Evolutionary conservation across 2,797 vertebrate genomes (phyloP), one percentile per base, ranked within the genome.

Genomic region (Falco naumanni): DNA sequence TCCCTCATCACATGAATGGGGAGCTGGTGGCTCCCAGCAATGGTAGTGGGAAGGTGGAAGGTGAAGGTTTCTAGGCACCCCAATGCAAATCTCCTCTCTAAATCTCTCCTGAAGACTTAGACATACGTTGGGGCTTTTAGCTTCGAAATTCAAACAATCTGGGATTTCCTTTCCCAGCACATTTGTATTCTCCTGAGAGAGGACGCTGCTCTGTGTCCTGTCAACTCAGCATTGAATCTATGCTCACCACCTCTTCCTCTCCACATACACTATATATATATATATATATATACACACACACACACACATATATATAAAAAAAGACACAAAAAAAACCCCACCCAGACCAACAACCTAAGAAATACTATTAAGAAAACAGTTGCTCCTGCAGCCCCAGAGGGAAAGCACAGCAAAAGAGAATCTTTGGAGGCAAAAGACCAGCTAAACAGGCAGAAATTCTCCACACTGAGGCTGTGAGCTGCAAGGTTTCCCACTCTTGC

Each of bases 1-100:
- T 74, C 29, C n/a, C 34, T 43, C n/a, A 15, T 5, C 77, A n/a
- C 53, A 29, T 0, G 1, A 11, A 5, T 5, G 28, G 10, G 59
- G 57, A 81, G 48, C 18, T 56, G 79, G 53, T 57, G 72, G 37
- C 47, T 76, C 37, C 71, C 72, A 37, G 41, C n/a, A 16, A 19
- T 1, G 37, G 7, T 2, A 41, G 4, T 5, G 34, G 16, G 18
- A 39, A 74, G 65, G 34, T 48, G 51, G 34, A 22, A 83, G 11
- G 54, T 65, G 70, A 81, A 74, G 33, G 43, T 21, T 69, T 81
- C 72, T 93, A 89, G 45, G 8, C 45, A 47, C 11, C 9, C 10
- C 37, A 13, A 3, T 2, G 13, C 18, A 59, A 43, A 79, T 51
- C 21, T 48, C 21, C 31, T 15, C 71, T 41, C 48, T 48, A 21